Evolutionary conservation across 2,113 vertebrate species (phyloP), one percentile per base, ranked within the genome.

Genomic region (Scomber colias): DNA sequence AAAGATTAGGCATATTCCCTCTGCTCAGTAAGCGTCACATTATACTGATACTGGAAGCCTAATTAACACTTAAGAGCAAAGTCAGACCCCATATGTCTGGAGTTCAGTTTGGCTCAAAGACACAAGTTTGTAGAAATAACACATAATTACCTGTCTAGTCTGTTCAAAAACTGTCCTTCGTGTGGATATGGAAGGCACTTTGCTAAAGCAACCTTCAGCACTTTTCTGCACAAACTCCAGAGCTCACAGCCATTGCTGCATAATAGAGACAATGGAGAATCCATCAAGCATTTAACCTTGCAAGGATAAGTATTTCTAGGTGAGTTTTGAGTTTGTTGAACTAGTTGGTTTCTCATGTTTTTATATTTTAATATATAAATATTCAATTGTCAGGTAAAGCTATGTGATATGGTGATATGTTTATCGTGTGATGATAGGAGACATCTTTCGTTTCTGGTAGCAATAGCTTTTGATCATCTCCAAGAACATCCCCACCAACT

Each of bases 211-310:
- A 85, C 76, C 81, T 89, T 90, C 73, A 56, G 71, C 65, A 40
- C 24, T 60, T 81, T 11, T 61, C 55, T 77, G 75, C 10, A 8
- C 51, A 57, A 68, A 63, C 76, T 64, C 27, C 21, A 46, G 11
- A 65, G 66, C 84, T 76, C 54, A 5, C 16, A 75, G 72, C 45
- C 44, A 46, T 5, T 3, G 21, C 13, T 21, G 54, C 44, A 82
- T 81, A 87, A 91, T 83, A 76, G 68, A 82, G 45, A 79, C 67
- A 81, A 85, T 40, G 35, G 35, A 40, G 49, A 88, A 84, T 71
- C 55, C 64, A 79, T 85, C 79, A 70, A 61, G 78, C 72, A 69
- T 75, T 79, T 83, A 78, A 85, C 86, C 84, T 85, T 74, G 82
- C 63, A 55, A 62, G 69, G 65, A 66, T 81, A 51, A 71, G 61